Evolutionary conservation across 2,888 invertebrate genomes (phyloP).

Genomic region (Pachliopta kotzebuea): DNA sequence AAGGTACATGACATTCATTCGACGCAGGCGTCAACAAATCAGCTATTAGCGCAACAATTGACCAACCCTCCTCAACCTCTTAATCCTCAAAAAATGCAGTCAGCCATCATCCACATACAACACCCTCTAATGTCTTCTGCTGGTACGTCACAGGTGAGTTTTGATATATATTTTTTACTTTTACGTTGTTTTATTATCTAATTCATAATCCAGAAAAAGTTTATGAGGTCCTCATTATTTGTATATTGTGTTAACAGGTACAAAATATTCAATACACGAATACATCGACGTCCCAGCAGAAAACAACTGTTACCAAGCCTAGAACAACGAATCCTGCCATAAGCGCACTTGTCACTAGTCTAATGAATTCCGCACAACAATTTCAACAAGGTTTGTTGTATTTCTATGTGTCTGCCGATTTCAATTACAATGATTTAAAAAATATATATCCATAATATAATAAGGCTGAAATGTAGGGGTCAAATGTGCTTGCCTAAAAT

Average conservation of each 20-base stretch:
- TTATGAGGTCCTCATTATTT: background rate
- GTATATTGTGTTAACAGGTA: constrained; percentile 45
- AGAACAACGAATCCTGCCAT: constrained; percentile 84
- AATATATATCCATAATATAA: background rate
- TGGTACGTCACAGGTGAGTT: constrained; percentile 63
- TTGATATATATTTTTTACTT: background rate
- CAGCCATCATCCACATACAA: constrained; percentile 76
- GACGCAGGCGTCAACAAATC: constrained; percentile 72
- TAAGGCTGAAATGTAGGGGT: too few relatives aligned
- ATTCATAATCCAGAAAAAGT: background rate
- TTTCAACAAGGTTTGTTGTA: constrained; percentile 82
- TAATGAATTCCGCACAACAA: constrained; percentile 91
- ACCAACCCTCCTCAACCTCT: constrained; percentile 77
- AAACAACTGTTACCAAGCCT: constrained; percentile 75
- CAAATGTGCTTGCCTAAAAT: too few relatives aligned
- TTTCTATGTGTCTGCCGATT: background rate
- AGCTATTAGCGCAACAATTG: constrained; percentile 71
- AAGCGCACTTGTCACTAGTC: constrained; percentile 88
- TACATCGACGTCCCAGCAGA: constrained; percentile 69
- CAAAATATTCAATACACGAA: constrained; percentile 72
- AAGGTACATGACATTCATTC: constrained; percentile 47
- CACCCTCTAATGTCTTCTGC: constrained; percentile 72
- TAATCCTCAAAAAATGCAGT: constrained; percentile 76
- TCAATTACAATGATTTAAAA: background rate
- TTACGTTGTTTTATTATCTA: background rate